phyloP scores from a whole-genome alignment of 2,113 vertebrate species.

The Platichthys flesus region DNA sequence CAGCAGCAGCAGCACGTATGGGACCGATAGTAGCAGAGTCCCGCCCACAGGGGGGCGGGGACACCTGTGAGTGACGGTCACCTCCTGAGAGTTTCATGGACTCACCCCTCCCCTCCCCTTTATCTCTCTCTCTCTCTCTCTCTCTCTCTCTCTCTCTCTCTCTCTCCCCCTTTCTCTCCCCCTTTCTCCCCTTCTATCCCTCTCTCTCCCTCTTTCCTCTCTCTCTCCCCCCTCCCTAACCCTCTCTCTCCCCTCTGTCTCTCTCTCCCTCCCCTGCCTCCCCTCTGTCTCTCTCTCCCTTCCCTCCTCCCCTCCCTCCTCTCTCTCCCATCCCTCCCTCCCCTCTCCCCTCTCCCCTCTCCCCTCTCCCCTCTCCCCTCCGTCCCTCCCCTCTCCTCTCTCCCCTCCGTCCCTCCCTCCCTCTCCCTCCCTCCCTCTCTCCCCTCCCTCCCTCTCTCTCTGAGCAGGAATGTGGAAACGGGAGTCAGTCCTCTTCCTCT shows the following conservation, averaged over 20 bases:
- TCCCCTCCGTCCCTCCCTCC: neutral
- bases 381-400: neutral
- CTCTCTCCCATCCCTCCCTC: slow-evolving; percentile 3
- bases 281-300: too few species aligned
- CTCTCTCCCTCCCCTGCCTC: too few species aligned
- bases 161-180: neutral
- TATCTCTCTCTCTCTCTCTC: neutral
- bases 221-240: neutral
- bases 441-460: neutral
- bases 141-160: neutral
- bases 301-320: neutral
- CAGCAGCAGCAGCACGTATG: neutral
- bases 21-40: slow-evolving; percentile 46
- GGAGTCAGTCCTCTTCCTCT: slow-evolving; percentile 8
- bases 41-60: slow-evolving; percentile 74
- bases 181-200: neutral
- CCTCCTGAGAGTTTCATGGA: slow-evolving; percentile 59
- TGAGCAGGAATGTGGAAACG: slow-evolving; percentile 63
- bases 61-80: slow-evolving; percentile 68
- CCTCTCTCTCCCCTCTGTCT: too few species aligned
- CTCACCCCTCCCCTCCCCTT: slow-evolving; percentile 8
- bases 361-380: neutral
- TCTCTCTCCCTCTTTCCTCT: neutral
- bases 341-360: neutral
- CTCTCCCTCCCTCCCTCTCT: too few species aligned